Conservation (phyloP, 2,888 invertebrate species). For the Epinotia bilunana region DNA sequence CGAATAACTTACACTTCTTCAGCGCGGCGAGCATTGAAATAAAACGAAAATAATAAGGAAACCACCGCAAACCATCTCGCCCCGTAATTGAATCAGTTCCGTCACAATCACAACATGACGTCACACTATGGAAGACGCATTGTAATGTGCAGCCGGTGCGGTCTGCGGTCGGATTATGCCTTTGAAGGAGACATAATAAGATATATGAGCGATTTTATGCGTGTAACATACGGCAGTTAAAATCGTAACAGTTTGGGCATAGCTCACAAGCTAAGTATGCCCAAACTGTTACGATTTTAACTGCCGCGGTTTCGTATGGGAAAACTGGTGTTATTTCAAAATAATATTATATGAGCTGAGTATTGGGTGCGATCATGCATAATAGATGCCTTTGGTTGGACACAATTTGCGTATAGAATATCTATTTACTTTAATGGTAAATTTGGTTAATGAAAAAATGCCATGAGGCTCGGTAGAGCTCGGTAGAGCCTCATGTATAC, state of each 20-base stretch:
- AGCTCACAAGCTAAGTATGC: too few relatives aligned
- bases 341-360: background rate
- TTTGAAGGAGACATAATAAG: conserved; percentile 10
- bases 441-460: too few relatives aligned
- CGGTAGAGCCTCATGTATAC: too few relatives aligned
- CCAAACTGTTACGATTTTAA: conserved; percentile 7
- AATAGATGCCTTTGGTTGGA: background rate
- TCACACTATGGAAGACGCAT: conserved; percentile 18
- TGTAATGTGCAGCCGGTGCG: conserved; percentile 6
- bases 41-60: conserved; percentile 24
- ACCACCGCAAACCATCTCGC: conserved; percentile 19
- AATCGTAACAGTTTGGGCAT: too few relatives aligned
- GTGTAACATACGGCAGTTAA: too few relatives aligned
- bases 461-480: too few relatives aligned
- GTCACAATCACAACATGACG: conserved; percentile 20
- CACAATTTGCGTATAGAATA: background rate
- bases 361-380: background rate
- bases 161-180: conserved; percentile 9
- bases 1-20: background rate
- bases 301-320: background rate
- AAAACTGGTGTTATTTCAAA: background rate
- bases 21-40: background rate
- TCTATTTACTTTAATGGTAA: too few relatives aligned
- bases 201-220: conserved; percentile 18
- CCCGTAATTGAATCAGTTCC: conserved; percentile 28